Conservation (phyloP, 2,113 vertebrate genomes). For the Nymphicus hollandicus region DNA sequence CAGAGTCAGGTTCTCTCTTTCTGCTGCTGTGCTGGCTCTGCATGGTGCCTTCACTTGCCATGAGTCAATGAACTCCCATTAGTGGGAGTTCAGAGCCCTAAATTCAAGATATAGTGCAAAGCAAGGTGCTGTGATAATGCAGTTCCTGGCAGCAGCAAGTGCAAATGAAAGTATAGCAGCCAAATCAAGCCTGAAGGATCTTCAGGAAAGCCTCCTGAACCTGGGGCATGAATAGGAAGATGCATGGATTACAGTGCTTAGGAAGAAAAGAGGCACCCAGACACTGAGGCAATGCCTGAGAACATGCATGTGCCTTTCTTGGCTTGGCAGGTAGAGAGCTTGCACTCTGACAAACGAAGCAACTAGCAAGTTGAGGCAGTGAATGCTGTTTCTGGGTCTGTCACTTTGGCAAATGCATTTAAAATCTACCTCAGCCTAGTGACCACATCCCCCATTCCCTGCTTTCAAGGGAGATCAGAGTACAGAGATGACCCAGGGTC, state of each 20-base stretch:
- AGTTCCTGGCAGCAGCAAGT: not conserved
- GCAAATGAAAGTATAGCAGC: not conserved
- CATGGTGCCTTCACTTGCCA: not conserved
- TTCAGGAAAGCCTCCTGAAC: not conserved
- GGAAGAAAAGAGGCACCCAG: not conserved
- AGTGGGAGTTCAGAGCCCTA: not conserved
- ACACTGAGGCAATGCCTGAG: not conserved
- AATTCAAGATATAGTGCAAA: fast-evolving
- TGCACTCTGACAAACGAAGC: not conserved
- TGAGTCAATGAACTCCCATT: not conserved
- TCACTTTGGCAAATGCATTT: not conserved
- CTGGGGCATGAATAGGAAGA: fast-evolving
- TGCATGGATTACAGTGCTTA: not conserved
- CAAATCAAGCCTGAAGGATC: not conserved
- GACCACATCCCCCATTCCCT: not conserved
- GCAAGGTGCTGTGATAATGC: not conserved
- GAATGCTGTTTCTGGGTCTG: not conserved
- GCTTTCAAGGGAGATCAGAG: not conserved
- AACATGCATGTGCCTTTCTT: not conserved
- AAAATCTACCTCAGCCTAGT: not conserved
- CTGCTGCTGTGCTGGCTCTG: not conserved
- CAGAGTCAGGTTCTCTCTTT: not conserved
- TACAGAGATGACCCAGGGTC: not conserved
- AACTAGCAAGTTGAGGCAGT: not conserved
- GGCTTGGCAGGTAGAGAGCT: not conserved